Conservation (phyloP, 2,888 invertebrate genomes). For the Andrena marginata region DNA sequence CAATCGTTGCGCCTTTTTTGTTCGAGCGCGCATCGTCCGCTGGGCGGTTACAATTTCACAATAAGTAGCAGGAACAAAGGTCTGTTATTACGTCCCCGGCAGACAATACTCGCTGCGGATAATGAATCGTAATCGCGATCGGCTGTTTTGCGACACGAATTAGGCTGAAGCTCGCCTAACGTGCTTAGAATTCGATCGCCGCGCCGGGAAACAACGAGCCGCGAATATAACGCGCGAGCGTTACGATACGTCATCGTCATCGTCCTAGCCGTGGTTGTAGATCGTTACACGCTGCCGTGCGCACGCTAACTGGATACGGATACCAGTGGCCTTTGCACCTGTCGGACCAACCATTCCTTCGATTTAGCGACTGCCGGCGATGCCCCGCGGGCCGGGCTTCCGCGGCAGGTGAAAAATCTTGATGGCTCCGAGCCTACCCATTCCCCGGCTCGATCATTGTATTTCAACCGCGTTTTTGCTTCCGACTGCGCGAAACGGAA, state of each 20-base stretch:
- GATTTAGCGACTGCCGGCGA: slow-evolving; percentile 52
- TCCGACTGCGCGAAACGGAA: slow-evolving; percentile 5
- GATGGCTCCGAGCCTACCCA: no score
- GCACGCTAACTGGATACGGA: slow-evolving; percentile 26
- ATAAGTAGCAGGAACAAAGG: slow-evolving; percentile 66
- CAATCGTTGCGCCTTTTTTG: slow-evolving; percentile 50
- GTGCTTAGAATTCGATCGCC: slow-evolving; percentile 62
- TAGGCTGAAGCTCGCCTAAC: slow-evolving; percentile 59
- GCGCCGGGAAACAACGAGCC: slow-evolving; percentile 55
- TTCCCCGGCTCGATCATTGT: background rate
- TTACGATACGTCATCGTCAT: background rate
- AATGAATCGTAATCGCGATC: slow-evolving; percentile 68
- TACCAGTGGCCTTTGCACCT: slow-evolving; percentile 61
- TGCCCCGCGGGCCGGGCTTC: slow-evolving; percentile 17
- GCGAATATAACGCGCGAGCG: slow-evolving; percentile 52
- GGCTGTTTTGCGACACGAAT: slow-evolving; percentile 60
- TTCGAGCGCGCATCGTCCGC: slow-evolving; percentile 49
- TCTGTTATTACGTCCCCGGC: slow-evolving; percentile 54
- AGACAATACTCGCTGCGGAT: slow-evolving; percentile 61
- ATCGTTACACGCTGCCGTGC: slow-evolving; percentile 25
- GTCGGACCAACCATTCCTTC: slow-evolving; percentile 34
- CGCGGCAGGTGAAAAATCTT: slow-evolving; percentile 26
- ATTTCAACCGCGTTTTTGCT: slow-evolving; percentile 5
- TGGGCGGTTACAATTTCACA: slow-evolving; percentile 56
- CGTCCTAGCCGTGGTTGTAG: slow-evolving; percentile 7